phyloP scores from a whole-genome alignment of 2,888 invertebrate species.

The Epirrhoe tristata region DNA sequence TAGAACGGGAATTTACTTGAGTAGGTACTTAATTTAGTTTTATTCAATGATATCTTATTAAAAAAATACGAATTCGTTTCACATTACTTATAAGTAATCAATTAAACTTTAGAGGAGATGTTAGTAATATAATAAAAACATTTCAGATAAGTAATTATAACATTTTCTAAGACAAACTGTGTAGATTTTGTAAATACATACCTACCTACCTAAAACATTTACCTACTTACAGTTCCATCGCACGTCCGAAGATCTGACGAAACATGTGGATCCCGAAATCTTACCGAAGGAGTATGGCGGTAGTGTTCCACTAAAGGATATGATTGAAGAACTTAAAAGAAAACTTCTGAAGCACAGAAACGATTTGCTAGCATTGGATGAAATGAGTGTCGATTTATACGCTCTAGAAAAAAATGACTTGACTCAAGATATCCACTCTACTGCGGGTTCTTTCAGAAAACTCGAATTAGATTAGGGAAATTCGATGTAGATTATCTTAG shows the following conservation, averaged over 20 bases:
- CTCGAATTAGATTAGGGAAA: constrained; percentile 90
- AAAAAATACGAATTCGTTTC: too few species aligned
- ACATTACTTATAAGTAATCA: too few species aligned
- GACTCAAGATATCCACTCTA: constrained; percentile 90
- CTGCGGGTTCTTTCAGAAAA: constrained; percentile 94
- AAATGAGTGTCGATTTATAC: constrained; percentile 90
- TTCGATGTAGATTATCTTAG: neutral
- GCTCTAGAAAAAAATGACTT: constrained; percentile 85
- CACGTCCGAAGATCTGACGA: constrained; percentile 89
- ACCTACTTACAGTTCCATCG: constrained; percentile 88
- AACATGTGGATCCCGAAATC: constrained; percentile 89
- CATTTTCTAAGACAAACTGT: too few species aligned
- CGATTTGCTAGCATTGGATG: constrained; percentile 89
- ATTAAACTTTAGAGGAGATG: too few species aligned
- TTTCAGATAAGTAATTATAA: too few species aligned
- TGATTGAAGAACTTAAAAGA: constrained; percentile 91
- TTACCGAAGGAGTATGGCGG: constrained; percentile 96
- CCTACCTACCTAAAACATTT: neutral
- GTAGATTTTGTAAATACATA: neutral
- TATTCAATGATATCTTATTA: too few species aligned
- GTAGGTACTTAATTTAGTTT: too few species aligned
- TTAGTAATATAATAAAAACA: too few species aligned
- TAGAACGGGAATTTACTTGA: too few species aligned
- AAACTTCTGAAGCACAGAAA: constrained; percentile 87
- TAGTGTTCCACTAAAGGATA: constrained; percentile 91